Evolutionary conservation across 1,140 invertebrate species (phyloP), one percentile per base, ranked within the genome.

Genomic region (Amyelois transitella): DNA sequence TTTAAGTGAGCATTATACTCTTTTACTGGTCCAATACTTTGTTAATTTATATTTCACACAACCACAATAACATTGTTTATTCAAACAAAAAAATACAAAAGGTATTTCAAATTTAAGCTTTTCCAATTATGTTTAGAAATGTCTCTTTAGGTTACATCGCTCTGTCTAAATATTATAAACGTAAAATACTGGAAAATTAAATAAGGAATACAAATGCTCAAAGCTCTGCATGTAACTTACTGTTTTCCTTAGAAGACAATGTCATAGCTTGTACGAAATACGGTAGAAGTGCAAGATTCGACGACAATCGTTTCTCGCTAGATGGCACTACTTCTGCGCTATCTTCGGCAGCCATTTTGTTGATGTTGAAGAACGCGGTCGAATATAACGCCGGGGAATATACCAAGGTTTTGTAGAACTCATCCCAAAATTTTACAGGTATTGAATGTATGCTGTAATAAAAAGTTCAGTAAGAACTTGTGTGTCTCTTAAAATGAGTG

Each of bases 181-280:
- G n/a, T n/a, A n/a, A n/a, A n/a, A n/a, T n/a, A n/a, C n/a, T n/a
- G n/a, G n/a, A n/a, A n/a, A n/a, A n/a, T n/a, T n/a, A n/a, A n/a
- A n/a, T n/a, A n/a, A n/a, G n/a, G n/a, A n/a, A n/a, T n/a, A 8
- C 3, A 28, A 28, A 10, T 10, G 25, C 7, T 8, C 7, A 12
- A 10, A 28, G 12, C 7, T 1, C 25, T 28, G 38, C 43, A 38
- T 32, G 49, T n/a, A 51, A 62, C 51, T 61, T 68, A 83, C 81
- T 68, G 47, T 66, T 44, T 25, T 68, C 60, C n/a, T 75, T 73
- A 5, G 55, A 14, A 14, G 69, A 67, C n/a, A 77, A 64, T 0
- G 79, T 82, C 44, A 84, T 19, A 25, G 79, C 76, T 38, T 84
- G 75, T 18, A 85, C 43, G 53, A 83, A 87, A 55, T 71, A 83